These are phyloP conservation scores for Ladona fulva DNA, from an alignment of 1,140 invertebrate genomes.

Conservation along the genomic window DNA sequence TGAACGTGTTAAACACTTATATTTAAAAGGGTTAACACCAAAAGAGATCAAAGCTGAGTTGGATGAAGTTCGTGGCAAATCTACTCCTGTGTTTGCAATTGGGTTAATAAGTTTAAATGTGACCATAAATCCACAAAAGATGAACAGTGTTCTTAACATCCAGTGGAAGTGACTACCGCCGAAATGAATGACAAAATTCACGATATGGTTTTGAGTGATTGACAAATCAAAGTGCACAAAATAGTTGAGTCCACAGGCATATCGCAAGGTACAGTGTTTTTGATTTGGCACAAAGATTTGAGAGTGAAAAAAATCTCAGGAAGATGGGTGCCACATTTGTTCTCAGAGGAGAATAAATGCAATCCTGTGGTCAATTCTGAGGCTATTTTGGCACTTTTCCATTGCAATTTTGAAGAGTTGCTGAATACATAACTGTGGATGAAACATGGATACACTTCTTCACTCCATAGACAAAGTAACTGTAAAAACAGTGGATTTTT, in stretches of 20 bases:
- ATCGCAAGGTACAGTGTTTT: not conserved
- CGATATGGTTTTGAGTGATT: no score
- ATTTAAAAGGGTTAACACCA: not conserved
- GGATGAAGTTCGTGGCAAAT: slow-evolving; percentile 13
- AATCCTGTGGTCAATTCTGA: not conserved
- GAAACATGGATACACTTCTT: not conserved
- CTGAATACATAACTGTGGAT: not conserved
- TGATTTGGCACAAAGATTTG: not conserved
- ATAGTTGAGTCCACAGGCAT: no score
- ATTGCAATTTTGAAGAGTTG: not conserved
- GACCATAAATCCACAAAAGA: not conserved
- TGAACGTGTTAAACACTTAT: no score
- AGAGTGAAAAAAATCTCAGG: not conserved
- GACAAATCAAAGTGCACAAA: no score
- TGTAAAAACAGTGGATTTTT: not conserved
- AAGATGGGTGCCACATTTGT: no score
- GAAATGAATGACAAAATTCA: not conserved
- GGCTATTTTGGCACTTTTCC: not conserved
- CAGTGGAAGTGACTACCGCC: not conserved
- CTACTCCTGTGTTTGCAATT: slow-evolving; percentile 12
- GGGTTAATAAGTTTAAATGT: slow-evolving; percentile 11
- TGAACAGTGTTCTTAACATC: not conserved
- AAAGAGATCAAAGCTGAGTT: no score
- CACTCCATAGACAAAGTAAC: not conserved
- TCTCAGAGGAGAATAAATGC: no score